Base-by-base conservation (phyloP, 1,140 invertebrate genomes). In the Temnothorax longispinosus region DNA sequence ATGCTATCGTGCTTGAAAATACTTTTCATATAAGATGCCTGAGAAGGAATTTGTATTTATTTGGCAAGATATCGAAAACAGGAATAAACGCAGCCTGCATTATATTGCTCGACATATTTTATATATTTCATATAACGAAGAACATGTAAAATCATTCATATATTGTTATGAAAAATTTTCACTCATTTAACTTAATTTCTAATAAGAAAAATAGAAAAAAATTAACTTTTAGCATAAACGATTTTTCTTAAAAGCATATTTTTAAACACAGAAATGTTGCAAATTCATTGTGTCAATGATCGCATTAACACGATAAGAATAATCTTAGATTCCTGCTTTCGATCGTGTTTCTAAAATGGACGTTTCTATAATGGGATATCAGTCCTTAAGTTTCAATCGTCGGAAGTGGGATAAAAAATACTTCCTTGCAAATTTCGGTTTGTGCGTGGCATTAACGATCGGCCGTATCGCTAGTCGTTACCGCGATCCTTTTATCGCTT, bases 401-500 rank as follows among this genome's bases (percentile, higher is more conserved):
- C 27, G 52, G 18, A 41, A 56, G 47, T 56, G 13, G n/a, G 10
- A 21, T 56, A 47, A 78, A 27, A 85, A 38, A 54, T 47, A 35
- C 11, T 87, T 27, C 13, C n/a, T 69, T 60, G 47, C 67, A 77
- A 84, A 84, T n/a, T 50, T 58, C 65, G 8, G 15, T 84, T 72
- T 35, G 64, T 54, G 35, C 35, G 44, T 47, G 60, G 72, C 58
- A 90, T 90, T 89, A 89, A 90, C 85, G 88, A 90, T 90, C 78
- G 74, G 21, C 56, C 58, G 38, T 78, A 89, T 87, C 65, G 86
- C 62, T 27, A 27, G 27, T 89, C 60, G 88, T 90, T 90, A 76
- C 86, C 62, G 81, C 82, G 38, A 47, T 27, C 38, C 65, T 86
- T 91, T 90, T 91, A 88, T 89, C 86, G 65, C 38, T 60, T 41